A percentile compares a stretch with the other conserved stretches of the same genome.
These are phyloP conservation scores for Zaprionus nigranus DNA, from an alignment of 1,140 invertebrate genomes.

Conservation along the genomic window DNA sequence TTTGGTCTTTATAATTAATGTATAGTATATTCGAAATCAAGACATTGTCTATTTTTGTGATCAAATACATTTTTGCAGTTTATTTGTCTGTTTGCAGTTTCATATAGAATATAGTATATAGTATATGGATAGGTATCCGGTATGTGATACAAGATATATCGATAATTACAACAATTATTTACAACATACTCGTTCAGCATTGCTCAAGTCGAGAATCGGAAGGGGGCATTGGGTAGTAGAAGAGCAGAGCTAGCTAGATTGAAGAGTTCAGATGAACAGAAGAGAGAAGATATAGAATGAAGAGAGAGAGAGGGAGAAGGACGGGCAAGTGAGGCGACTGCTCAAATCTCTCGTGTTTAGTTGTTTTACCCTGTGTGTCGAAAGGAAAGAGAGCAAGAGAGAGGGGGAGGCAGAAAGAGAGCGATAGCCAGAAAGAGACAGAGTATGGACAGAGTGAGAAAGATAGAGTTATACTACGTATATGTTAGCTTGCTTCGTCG, in stretches of 20 bases:
- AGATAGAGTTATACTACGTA: slow-evolving; percentile 30
- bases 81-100: slow-evolving; percentile 82
- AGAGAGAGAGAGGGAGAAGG: slow-evolving; percentile 11
- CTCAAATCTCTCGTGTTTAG: slow-evolving; percentile 59
- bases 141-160: slow-evolving; percentile 56
- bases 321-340: slow-evolving; percentile 58
- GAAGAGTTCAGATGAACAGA: slow-evolving; percentile 21
- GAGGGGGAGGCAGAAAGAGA: not conserved
- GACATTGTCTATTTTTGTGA: slow-evolving; percentile 23
- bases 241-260: slow-evolving; percentile 11
- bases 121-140: slow-evolving; percentile 44
- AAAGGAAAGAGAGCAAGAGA: slow-evolving; percentile 27
- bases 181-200: slow-evolving; percentile 74
- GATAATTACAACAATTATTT: slow-evolving; percentile 78
- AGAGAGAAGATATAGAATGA: slow-evolving; percentile 16
- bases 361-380: slow-evolving; percentile 44
- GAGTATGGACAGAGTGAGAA: slow-evolving; percentile 14
- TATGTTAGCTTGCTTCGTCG: slow-evolving; percentile 56
- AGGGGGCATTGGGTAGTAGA: slow-evolving; percentile 7
- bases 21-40: not conserved
- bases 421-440: not conserved
- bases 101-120: slow-evolving; percentile 68
- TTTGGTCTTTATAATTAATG: not conserved
- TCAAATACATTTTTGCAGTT: slow-evolving; percentile 83
- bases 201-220: slow-evolving; percentile 49